These are phyloP conservation scores for Apamea monoglypha DNA, from an alignment of 2,888 invertebrate genomes.

Conservation along the genomic window DNA sequence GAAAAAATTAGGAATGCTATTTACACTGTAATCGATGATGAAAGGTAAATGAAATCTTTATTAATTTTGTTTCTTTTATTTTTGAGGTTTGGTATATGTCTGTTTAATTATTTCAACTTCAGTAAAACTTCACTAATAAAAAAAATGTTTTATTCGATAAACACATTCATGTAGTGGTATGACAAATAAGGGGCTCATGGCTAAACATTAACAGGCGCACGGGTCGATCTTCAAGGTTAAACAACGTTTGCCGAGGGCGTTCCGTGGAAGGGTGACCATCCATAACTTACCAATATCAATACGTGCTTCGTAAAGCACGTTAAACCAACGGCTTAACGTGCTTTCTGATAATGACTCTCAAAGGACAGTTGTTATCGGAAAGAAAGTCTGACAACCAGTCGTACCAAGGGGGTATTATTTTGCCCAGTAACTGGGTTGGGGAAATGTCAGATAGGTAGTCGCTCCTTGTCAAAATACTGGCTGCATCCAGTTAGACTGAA, in stretches of 20 bases:
- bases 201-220: background rate
- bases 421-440: background rate
- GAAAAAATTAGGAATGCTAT: background rate
- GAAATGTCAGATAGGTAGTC: background rate
- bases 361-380: background rate
- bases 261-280: background rate
- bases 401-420: background rate
- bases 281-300: background rate
- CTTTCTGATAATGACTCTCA: too few relatives aligned
- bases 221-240: background rate
- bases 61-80: background rate
- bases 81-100: too few relatives aligned
- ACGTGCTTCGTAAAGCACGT: background rate
- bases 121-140: too few relatives aligned
- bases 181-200: background rate
- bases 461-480: background rate
- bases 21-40: background rate
- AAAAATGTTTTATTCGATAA: too few relatives aligned
- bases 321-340: background rate
- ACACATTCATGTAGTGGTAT: background rate
- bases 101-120: background rate
- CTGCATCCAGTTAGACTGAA: background rate
- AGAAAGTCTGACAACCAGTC: background rate
- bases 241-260: background rate
- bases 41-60: conserved; percentile 11